A percentile compares a stretch with the other conserved stretches of the same genome.
Conservation (phyloP, 2,888 invertebrate genomes). For the Thalpophila matura region DNA sequence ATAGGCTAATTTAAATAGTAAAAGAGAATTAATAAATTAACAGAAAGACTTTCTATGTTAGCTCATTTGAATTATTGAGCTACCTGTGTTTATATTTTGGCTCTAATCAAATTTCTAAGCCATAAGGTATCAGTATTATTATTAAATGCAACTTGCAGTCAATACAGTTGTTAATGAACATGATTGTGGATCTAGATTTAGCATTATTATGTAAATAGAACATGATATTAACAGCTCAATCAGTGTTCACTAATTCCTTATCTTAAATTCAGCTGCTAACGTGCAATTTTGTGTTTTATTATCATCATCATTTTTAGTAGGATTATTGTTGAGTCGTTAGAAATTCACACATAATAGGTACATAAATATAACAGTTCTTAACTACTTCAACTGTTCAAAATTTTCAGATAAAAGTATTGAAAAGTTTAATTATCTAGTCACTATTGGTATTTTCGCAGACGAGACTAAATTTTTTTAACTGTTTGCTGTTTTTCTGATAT, state of each 20-base stretch:
- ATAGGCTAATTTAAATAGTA: too few species aligned
- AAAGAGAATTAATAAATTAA: neutral
- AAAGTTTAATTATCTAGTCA: too few species aligned
- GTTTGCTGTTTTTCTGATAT: too few species aligned
- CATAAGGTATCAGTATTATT: neutral
- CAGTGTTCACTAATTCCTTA: conserved; percentile 7
- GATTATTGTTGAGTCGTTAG: too few species aligned
- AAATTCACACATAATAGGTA: too few species aligned
- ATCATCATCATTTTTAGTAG: too few species aligned
- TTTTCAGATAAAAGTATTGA: too few species aligned
- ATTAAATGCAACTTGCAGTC: neutral
- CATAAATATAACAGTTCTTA: too few species aligned
- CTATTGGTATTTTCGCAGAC: too few species aligned
- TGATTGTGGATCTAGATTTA: conserved; percentile 4
- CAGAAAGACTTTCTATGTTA: neutral
- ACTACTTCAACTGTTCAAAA: too few species aligned
- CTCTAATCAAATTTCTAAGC: neutral
- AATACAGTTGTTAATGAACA: conserved; percentile 17
- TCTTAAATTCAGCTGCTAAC: neutral
- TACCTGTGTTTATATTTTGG: neutral
- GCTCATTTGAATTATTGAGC: neutral
- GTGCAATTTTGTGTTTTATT: too few species aligned
- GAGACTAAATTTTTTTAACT: too few species aligned
- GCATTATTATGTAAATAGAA: conserved; percentile 38
- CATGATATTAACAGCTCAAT: conserved; percentile 28